phyloP scores from a whole-genome alignment of 2,797 vertebrate genomes.

The Gallirallus australis region DNA sequence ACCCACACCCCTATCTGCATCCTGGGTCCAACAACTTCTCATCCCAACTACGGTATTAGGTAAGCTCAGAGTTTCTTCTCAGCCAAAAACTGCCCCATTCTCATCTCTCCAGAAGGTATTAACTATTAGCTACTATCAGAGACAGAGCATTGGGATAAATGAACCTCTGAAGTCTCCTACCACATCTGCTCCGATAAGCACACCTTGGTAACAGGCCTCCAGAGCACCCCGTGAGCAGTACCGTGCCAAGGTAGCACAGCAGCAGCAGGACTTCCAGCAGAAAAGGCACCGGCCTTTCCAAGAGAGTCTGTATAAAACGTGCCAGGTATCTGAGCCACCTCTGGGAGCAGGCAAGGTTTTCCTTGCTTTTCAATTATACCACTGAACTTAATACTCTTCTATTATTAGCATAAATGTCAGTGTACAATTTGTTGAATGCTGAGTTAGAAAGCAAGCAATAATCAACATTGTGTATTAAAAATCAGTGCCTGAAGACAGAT shows the following conservation, averaged over 20 bases:
- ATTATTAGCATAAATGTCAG: neutral
- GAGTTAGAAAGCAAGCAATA: neutral
- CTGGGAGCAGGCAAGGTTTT: neutral
- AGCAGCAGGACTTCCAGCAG: neutral
- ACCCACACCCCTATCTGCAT: neutral
- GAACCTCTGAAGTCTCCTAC: neutral
- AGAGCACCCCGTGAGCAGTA: neutral
- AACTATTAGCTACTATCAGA: neutral
- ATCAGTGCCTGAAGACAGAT: neutral
- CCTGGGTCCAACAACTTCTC: neutral
- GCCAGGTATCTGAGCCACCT: neutral
- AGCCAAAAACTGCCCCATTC: neutral
- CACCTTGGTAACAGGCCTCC: neutral
- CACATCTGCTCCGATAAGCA: neutral
- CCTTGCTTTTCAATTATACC: neutral
- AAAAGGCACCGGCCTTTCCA: neutral
- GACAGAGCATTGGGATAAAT: neutral
- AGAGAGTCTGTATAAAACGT: neutral
- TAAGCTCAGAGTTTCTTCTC: neutral
- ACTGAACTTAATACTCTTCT: neutral
- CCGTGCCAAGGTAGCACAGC: fast-evolving
- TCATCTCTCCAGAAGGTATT: neutral
- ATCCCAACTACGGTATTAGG: neutral
- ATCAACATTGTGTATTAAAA: neutral
- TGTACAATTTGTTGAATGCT: neutral